Conservation (phyloP, 2,888 invertebrate genomes). For the Zaprionus lineosus region DNA sequence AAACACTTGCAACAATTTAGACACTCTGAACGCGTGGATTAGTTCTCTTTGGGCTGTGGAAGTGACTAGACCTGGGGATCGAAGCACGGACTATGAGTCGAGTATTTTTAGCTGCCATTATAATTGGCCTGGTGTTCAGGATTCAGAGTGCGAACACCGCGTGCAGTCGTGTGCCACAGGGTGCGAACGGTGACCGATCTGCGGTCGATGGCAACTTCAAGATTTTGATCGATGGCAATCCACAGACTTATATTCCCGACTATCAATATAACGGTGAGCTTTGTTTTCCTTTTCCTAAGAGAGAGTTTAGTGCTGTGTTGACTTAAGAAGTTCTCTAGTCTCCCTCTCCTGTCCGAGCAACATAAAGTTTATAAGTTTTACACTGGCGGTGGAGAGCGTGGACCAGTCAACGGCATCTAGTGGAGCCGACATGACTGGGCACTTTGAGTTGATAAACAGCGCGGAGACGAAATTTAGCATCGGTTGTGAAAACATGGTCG, state of each 20-base stretch:
- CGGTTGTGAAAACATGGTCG: slow-evolving; percentile 91
- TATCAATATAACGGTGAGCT: slow-evolving; percentile 88
- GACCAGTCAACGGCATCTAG: slow-evolving; percentile 69
- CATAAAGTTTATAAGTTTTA: slow-evolving; percentile 91
- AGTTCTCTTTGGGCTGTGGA: slow-evolving; percentile 48
- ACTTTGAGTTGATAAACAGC: slow-evolving; percentile 88
- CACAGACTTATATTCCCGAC: slow-evolving; percentile 87
- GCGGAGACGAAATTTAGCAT: slow-evolving; percentile 89
- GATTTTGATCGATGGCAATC: slow-evolving; percentile 87
- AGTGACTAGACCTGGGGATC: slow-evolving; percentile 12
- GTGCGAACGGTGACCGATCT: slow-evolving; percentile 82
- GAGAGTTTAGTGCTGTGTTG: neutral
- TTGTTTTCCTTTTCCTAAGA: too few species aligned
- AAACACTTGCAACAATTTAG: slow-evolving; percentile 45
- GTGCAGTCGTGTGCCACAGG: slow-evolving; percentile 84
- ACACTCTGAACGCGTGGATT: slow-evolving; percentile 19
- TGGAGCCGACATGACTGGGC: slow-evolving; percentile 84
- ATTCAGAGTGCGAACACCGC: slow-evolving; percentile 18
- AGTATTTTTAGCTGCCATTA: slow-evolving; percentile 12
- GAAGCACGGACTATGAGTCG: slow-evolving; percentile 30
- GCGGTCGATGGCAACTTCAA: slow-evolving; percentile 88
- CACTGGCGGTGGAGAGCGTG: slow-evolving; percentile 90
- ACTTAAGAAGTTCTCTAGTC: slow-evolving; percentile 82
- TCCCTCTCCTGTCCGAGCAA: slow-evolving; percentile 86
- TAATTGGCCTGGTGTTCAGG: neutral